phyloP scores from a whole-genome alignment of 2,113 vertebrate species.

The Lagopus leucura region DNA sequence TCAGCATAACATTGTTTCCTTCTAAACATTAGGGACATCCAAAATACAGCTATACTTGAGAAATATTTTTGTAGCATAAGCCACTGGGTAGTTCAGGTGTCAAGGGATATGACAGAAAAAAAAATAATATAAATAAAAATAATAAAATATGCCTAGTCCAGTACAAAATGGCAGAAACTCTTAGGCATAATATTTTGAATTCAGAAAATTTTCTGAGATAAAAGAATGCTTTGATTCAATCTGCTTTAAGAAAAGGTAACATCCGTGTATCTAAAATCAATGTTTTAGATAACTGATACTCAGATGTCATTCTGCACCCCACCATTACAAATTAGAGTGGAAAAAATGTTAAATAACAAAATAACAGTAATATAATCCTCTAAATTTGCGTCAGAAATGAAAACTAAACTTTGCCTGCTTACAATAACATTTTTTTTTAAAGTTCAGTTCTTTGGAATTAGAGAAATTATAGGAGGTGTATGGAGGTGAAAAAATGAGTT shows the following conservation, averaged over 20 bases:
- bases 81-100: rapidly evolving
- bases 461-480: background rate
- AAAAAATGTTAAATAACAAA: background rate
- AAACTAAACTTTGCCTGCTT: background rate
- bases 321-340: background rate
- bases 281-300: background rate
- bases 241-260: background rate
- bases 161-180: background rate
- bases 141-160: background rate
- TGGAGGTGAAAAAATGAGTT: background rate
- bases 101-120: rapidly evolving
- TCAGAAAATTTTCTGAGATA: background rate
- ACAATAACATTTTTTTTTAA: background rate
- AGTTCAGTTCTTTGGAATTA: background rate
- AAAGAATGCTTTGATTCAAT: background rate
- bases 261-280: rapidly evolving
- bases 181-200: background rate
- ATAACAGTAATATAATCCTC: background rate
- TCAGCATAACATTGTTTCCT: background rate
- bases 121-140: background rate
- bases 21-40: background rate
- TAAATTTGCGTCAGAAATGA: background rate
- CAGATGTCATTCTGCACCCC: background rate
- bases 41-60: background rate
- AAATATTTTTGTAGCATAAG: background rate